A percentile compares a stretch with the other conserved stretches of the same genome.
Conservation (phyloP, 1,140 invertebrate genomes). For the Drosophila suzukii region DNA sequence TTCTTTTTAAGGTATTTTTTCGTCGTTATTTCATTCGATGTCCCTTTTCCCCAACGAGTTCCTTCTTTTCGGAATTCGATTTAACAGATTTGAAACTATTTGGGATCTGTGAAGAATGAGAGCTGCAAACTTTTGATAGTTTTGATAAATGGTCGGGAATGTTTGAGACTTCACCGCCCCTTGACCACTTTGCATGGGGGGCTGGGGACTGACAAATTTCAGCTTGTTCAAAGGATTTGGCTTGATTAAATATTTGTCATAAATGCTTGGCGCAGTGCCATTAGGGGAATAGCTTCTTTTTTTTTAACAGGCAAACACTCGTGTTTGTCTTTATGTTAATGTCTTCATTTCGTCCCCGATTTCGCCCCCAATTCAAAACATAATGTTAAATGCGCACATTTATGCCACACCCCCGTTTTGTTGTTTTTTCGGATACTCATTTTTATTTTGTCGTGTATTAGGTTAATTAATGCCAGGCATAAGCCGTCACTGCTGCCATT, state of each 20-base stretch:
- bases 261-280: constrained; percentile 4
- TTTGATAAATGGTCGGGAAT: constrained; percentile 4
- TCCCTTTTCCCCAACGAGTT: background rate
- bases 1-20: background rate
- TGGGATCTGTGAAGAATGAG: background rate
- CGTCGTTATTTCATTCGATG: background rate
- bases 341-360: constrained; percentile 41
- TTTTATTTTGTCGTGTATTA: constrained; percentile 65
- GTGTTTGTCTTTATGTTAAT: constrained; percentile 37
- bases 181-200: background rate
- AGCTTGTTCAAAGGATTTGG: constrained; percentile 16
- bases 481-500: constrained; percentile 55
- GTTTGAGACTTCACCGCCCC: background rate
- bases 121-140: constrained; percentile 5
- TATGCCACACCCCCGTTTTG: constrained; percentile 27
- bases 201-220: constrained; percentile 18
- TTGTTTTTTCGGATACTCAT: constrained; percentile 28
- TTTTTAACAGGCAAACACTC: background rate
- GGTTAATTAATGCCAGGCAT: constrained; percentile 73
- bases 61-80: constrained; percentile 5
- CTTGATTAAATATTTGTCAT: constrained; percentile 16
- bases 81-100: constrained; percentile 5
- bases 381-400: constrained; percentile 68
- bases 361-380: constrained; percentile 24
- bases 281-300: background rate